These are phyloP conservation scores for Cephus pulcher DNA, from an alignment of 2,888 invertebrate genomes.

Conservation along the genomic window DNA sequence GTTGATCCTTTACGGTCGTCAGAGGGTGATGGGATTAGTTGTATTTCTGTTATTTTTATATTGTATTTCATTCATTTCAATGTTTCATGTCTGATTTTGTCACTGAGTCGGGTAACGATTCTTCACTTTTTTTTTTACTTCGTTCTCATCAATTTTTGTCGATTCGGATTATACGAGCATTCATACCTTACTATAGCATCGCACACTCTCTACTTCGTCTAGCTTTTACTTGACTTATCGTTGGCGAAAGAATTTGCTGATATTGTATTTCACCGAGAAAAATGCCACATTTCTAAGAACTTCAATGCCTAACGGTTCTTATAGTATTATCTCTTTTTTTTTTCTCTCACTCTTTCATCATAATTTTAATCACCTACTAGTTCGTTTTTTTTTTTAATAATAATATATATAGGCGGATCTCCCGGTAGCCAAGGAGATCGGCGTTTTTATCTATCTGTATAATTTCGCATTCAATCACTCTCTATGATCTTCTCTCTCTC, in stretches of 20 bases:
- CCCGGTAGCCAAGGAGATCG: constrained; percentile 66
- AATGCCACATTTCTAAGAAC: constrained; percentile 34
- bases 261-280: constrained; percentile 43
- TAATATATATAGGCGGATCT: constrained; percentile 62
- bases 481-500: constrained; percentile 9
- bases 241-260: constrained; percentile 44
- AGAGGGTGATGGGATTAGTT: neutral
- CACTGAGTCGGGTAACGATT: neutral
- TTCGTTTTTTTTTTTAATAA: constrained; percentile 54
- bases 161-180: neutral
- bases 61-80: neutral
- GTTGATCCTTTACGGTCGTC: neutral
- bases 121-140: neutral
- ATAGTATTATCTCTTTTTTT: constrained; percentile 45
- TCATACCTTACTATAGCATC: neutral
- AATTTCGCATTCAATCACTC: constrained; percentile 42
- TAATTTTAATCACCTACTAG: constrained; percentile 59
- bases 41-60: neutral
- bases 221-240: neutral
- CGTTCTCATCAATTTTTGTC: neutral
- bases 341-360: constrained; percentile 42
- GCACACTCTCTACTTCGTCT: neutral
- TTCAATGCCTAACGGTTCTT: constrained; percentile 43
- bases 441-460: constrained; percentile 60
- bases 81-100: neutral